Conservation (phyloP, 1,140 invertebrate species). For the Sycophaga agraensis region DNA sequence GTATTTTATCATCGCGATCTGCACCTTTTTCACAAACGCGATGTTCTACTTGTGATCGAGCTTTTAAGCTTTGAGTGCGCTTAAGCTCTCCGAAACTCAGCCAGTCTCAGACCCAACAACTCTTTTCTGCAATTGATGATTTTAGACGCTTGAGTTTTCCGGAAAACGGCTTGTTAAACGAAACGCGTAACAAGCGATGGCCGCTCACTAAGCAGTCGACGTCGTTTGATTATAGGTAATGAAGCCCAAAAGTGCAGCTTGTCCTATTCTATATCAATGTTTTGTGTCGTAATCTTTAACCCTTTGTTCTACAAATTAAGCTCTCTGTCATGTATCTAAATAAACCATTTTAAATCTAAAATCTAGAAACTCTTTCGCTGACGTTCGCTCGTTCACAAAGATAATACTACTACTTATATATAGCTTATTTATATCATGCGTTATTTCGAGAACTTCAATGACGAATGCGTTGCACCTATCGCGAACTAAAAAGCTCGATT, state of each 20-base stretch:
- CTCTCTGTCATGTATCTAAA: too few species aligned
- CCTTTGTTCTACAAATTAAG: not conserved
- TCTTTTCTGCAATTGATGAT: slow-evolving; percentile 37
- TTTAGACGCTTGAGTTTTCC: slow-evolving; percentile 58
- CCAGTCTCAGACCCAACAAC: too few species aligned
- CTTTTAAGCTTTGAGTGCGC: too few species aligned
- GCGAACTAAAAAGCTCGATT: not conserved
- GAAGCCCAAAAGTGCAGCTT: slow-evolving; percentile 19
- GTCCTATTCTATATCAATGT: slow-evolving; percentile 2
- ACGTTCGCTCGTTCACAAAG: too few species aligned
- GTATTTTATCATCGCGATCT: too few species aligned
- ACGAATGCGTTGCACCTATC: not conserved
- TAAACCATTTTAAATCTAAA: too few species aligned
- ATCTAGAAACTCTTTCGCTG: too few species aligned
- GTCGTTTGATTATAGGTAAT: slow-evolving; percentile 57
- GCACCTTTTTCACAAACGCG: too few species aligned
- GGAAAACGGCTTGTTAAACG: slow-evolving; percentile 52
- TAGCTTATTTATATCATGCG: too few species aligned
- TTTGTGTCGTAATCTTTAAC: slow-evolving; percentile 16
- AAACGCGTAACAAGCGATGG: slow-evolving; percentile 55
- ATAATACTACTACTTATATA: too few species aligned
- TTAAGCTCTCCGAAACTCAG: too few species aligned
- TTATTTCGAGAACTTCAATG: not conserved
- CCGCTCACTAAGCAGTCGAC: slow-evolving; percentile 55
- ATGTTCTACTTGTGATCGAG: too few species aligned